These are phyloP conservation scores for Emberiza fucata DNA, from an alignment of 2,113 vertebrate genomes.

Conservation along the genomic window DNA sequence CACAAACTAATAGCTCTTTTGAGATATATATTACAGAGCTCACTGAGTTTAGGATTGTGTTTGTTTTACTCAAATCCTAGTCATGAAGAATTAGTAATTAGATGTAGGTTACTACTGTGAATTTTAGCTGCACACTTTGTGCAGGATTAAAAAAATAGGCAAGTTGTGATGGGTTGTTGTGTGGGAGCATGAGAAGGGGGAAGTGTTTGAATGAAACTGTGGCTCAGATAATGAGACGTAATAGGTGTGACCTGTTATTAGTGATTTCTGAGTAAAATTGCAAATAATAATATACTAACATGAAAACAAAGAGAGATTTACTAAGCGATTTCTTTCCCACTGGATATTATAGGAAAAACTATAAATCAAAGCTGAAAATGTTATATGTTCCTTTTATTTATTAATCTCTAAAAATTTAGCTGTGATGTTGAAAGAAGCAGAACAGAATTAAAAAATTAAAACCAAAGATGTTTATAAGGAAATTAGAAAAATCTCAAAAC, in stretches of 20 bases:
- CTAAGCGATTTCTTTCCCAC: not conserved
- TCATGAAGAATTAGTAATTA: not conserved
- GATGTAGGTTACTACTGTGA: not conserved
- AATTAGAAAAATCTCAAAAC: not conserved
- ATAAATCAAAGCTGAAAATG: not conserved
- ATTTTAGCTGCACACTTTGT: not conserved
- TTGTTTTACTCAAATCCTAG: not conserved
- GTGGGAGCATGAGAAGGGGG: not conserved
- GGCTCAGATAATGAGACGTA: not conserved
- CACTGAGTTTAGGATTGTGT: not conserved
- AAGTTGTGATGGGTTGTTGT: not conserved
- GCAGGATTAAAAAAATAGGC: not conserved
- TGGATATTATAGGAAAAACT: not conserved
- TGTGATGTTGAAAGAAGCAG: not conserved
- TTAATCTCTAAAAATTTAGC: not conserved
- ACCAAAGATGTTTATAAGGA: not conserved
- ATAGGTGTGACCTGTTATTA: not conserved
- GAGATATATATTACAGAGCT: not conserved
- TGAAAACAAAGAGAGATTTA: not conserved
- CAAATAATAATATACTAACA: not conserved
- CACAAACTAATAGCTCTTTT: not conserved
- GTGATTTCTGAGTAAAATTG: not conserved
- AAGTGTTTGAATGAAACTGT: not conserved
- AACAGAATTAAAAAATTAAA: not conserved
- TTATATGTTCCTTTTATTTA: not conserved